phyloP scores from a whole-genome alignment of 2,888 invertebrate genomes.

The Philaethria dido region DNA sequence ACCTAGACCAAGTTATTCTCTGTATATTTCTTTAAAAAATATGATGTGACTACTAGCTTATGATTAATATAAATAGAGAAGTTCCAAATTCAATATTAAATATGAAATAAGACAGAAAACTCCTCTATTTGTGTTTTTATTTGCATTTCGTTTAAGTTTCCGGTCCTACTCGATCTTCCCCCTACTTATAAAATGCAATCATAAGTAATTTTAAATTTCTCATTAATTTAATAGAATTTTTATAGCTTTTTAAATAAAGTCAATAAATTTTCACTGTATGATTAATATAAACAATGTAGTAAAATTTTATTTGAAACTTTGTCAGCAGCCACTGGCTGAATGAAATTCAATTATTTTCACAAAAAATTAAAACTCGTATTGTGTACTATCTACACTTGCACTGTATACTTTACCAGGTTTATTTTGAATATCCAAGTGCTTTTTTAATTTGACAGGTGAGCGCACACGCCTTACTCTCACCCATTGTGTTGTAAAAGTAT shows the following conservation, averaged over 20 bases:
- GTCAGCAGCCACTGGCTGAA: slow-evolving; percentile 36
- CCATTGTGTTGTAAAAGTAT: slow-evolving; percentile 82
- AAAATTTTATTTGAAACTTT: slow-evolving; percentile 39
- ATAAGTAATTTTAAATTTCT: not conserved
- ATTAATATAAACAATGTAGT: slow-evolving; percentile 26
- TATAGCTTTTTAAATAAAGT: slow-evolving; percentile 4
- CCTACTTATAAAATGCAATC: too few species aligned
- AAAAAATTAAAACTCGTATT: slow-evolving; percentile 48
- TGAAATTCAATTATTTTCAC: slow-evolving; percentile 46
- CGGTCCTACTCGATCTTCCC: too few species aligned
- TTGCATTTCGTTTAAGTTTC: too few species aligned
- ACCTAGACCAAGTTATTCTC: too few species aligned
- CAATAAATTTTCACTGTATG: slow-evolving; percentile 16
- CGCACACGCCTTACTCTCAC: slow-evolving; percentile 77
- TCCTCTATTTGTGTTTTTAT: too few species aligned
- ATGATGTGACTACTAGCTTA: too few species aligned
- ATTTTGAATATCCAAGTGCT: slow-evolving; percentile 75
- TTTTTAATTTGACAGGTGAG: slow-evolving; percentile 82
- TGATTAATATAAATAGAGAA: too few species aligned
- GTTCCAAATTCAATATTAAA: too few species aligned
- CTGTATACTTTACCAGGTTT: slow-evolving; percentile 48
- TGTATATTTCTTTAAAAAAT: too few species aligned
- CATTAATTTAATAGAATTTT: slow-evolving; percentile 1
- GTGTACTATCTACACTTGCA: slow-evolving; percentile 44
- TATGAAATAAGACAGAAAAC: too few species aligned